phyloP scores from a whole-genome alignment of 2,113 vertebrate genomes.

The Galeopterus variegatus region DNA sequence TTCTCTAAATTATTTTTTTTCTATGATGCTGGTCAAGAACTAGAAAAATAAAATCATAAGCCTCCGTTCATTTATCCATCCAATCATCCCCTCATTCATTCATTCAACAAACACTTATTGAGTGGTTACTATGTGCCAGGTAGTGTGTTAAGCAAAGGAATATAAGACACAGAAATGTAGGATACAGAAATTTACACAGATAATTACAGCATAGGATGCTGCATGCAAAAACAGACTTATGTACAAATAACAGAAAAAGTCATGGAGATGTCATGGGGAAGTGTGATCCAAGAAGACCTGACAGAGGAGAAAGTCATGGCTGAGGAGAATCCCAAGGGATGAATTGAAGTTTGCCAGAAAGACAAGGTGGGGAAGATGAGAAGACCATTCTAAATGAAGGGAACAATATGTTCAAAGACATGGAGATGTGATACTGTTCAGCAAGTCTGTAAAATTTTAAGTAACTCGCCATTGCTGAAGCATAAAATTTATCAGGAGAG shows the following conservation, averaged over 20 bases:
- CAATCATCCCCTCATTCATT: neutral
- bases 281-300: neutral
- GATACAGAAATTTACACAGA: neutral
- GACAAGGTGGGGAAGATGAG: neutral
- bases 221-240: neutral
- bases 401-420: neutral
- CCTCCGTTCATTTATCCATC: neutral
- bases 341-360: neutral
- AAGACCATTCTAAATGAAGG: neutral
- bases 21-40: neutral
- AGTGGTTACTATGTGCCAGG: neutral
- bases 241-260: neutral
- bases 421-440: neutral
- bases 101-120: neutral
- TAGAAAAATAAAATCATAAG: conserved; percentile 5
- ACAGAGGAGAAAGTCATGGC: neutral
- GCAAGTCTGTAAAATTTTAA: conserved; percentile 9
- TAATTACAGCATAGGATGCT: neutral
- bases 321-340: conserved; percentile 4
- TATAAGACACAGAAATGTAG: neutral
- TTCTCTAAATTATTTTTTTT: neutral
- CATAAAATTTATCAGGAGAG: neutral
- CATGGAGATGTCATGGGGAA: neutral
- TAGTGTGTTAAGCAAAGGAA: neutral
- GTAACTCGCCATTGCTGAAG: neutral